Evolutionary conservation across 2,797 vertebrate species (phyloP).

Genomic region (Onychomys arenicola): DNA sequence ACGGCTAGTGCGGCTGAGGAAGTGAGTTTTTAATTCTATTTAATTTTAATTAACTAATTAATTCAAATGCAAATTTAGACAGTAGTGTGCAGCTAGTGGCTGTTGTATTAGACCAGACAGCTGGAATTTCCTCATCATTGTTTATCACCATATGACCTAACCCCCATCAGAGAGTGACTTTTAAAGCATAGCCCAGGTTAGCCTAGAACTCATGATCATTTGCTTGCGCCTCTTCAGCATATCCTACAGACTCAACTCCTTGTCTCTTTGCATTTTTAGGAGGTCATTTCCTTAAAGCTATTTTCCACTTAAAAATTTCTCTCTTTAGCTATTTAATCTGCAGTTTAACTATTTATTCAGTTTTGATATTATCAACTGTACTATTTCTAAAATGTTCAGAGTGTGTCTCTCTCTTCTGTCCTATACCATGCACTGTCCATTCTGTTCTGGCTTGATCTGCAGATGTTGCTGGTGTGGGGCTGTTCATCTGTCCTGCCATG

Average conservation of each 20-base stretch:
- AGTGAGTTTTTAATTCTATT: neutral
- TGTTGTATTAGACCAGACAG: neutral
- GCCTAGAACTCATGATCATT: neutral
- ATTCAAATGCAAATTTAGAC: neutral
- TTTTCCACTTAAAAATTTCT: neutral
- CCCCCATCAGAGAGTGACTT: too few species aligned
- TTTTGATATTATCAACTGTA: neutral
- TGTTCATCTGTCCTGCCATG: neutral
- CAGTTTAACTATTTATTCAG: neutral
- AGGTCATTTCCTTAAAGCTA: neutral
- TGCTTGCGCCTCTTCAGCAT: neutral
- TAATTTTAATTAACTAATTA: neutral
- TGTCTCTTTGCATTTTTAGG: neutral
- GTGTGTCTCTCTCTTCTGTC: neutral
- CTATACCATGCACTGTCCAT: rapidly evolving
- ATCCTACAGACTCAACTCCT: neutral
- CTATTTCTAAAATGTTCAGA: neutral
- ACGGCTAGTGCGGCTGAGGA: neutral
- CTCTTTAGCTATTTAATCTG: neutral
- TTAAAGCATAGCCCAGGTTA: neutral
- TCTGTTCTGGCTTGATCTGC: neutral
- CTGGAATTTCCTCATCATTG: neutral
- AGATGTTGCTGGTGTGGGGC: rapidly evolving
- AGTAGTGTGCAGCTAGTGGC: neutral
- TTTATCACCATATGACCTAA: neutral